Percentiles rank a stretch among this genome's conserved stretches.
phyloP scores from a whole-genome alignment of 1,140 invertebrate genomes.

The Leptinotarsa texana region DNA sequence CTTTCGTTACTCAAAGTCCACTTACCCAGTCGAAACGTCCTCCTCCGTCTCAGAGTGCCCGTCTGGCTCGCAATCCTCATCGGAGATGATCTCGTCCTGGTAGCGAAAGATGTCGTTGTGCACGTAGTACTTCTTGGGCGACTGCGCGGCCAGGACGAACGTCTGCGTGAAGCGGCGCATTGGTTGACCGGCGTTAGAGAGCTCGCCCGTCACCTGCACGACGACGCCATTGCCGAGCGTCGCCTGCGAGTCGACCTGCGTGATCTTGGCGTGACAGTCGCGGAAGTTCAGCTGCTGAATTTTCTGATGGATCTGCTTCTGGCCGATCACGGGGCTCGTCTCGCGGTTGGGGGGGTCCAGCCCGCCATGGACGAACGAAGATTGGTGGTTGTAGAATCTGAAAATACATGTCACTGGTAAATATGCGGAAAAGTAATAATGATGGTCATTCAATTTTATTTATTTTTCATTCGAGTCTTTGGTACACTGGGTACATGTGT shows the following conservation, averaged over 20 bases:
- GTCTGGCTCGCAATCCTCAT: conserved; percentile 69
- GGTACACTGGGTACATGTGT: too few relatives aligned
- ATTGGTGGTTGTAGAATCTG: conserved; percentile 94
- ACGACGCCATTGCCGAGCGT: conserved; percentile 94
- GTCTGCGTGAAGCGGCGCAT: conserved; percentile 98
- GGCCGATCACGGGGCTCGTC: conserved; percentile 84
- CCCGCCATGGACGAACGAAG: conserved; percentile 93
- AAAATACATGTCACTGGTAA: too few relatives aligned
- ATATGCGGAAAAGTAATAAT: too few relatives aligned
- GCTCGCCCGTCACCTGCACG: conserved; percentile 94
- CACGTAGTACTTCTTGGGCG: conserved; percentile 96
- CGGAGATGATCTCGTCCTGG: conserved; percentile 82
- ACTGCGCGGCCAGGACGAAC: conserved; percentile 92
- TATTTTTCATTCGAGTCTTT: too few relatives aligned
- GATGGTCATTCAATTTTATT: too few relatives aligned
- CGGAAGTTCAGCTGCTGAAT: conserved; percentile 94
- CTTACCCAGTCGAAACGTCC: conserved; percentile 49
- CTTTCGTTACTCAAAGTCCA: too few relatives aligned
- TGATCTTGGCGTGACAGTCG: conserved; percentile 96
- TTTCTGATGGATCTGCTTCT: conserved; percentile 93
- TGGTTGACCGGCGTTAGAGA: conserved; percentile 93
- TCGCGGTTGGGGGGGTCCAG: conserved; percentile 80
- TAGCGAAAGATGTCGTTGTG: conserved; percentile 99
- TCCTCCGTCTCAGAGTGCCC: conserved; percentile 72
- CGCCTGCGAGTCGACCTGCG: conserved; percentile 74